phyloP scores from a whole-genome alignment of 2,888 invertebrate genomes.

The Dicyrtomina minuta region DNA sequence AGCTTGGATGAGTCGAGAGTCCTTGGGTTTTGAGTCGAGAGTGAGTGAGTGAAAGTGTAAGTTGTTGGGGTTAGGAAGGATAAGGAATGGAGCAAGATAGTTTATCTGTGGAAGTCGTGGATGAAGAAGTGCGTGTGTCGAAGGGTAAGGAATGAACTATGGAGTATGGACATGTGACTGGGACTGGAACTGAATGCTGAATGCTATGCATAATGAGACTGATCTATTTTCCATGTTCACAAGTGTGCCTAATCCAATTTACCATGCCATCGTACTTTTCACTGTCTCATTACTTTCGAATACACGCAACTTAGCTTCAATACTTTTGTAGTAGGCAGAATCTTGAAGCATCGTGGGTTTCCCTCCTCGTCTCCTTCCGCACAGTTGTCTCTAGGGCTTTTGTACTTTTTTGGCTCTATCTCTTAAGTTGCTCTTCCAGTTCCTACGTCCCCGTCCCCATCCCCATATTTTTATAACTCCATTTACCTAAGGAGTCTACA shows the following conservation, averaged over 20 bases:
- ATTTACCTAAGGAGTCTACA: no score
- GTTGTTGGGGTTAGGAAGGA: not conserved
- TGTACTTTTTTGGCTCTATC: not conserved
- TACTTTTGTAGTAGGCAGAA: not conserved
- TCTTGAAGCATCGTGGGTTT: not conserved
- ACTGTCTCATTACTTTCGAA: slow-evolving; percentile 12
- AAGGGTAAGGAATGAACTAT: not conserved
- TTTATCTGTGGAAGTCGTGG: not conserved
- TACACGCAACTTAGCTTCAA: not conserved
- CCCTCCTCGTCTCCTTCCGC: not conserved
- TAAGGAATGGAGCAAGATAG: not conserved
- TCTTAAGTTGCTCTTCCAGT: not conserved
- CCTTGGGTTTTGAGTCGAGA: no score
- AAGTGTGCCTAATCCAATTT: slow-evolving; percentile 34
- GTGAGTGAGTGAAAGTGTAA: not conserved
- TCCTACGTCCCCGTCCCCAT: not conserved
- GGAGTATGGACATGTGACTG: not conserved
- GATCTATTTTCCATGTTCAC: slow-evolving; percentile 35
- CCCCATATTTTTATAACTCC: no score
- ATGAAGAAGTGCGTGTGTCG: not conserved
- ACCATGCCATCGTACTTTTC: not conserved
- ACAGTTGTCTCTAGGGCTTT: not conserved
- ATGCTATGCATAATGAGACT: slow-evolving; percentile 29
- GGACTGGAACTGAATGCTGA: not conserved
- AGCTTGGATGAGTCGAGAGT: no score